phyloP scores from a whole-genome alignment of 2,888 invertebrate genomes.

The Campoletis raptor region DNA sequence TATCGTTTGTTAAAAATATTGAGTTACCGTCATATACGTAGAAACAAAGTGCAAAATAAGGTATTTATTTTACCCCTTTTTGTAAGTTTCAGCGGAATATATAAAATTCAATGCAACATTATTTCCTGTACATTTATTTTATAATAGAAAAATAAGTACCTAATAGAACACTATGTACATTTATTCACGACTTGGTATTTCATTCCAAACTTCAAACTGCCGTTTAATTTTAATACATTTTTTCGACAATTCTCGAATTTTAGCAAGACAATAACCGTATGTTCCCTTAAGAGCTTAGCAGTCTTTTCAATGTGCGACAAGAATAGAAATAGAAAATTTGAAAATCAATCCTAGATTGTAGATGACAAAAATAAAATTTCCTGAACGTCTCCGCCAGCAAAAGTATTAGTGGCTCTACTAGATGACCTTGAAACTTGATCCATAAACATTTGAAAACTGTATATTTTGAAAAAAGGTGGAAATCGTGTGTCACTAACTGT shows the following conservation, averaged over 20 bases:
- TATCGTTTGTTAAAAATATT: background rate
- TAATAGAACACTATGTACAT: background rate
- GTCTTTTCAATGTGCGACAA: too few relatives aligned
- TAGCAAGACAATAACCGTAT: too few relatives aligned
- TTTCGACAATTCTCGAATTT: background rate
- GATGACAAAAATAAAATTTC: too few relatives aligned
- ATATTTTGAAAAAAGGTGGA: background rate
- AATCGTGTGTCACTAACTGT: background rate
- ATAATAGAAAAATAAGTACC: background rate
- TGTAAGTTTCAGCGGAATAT: background rate
- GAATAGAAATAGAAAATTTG: too few relatives aligned
- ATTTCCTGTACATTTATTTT: background rate
- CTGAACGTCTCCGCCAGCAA: too few relatives aligned
- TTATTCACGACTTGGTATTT: background rate
- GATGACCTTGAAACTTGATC: background rate
- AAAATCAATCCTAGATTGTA: too few relatives aligned
- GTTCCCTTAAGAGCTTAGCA: too few relatives aligned
- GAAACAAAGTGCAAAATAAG: slow-evolving; percentile 19
- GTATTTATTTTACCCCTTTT: background rate
- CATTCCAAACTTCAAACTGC: background rate
- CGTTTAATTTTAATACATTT: background rate
- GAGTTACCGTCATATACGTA: background rate
- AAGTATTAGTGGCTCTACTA: too few relatives aligned
- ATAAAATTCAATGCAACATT: background rate
- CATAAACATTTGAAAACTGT: background rate